phyloP scores from a whole-genome alignment of 1,140 invertebrate species.

The Homarus americanus region DNA sequence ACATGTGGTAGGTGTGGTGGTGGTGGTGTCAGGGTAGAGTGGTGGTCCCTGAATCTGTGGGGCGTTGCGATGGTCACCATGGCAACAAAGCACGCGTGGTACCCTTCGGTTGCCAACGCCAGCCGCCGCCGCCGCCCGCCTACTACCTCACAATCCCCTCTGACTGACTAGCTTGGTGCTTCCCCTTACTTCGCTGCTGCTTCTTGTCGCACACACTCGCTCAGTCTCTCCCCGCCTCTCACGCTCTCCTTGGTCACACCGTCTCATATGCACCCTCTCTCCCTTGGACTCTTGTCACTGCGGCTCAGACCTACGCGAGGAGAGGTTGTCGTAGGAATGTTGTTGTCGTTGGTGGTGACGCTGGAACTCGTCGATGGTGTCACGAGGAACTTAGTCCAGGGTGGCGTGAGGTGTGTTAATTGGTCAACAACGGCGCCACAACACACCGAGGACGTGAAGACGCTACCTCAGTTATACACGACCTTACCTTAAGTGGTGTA shows the following conservation, averaged over 20 bases:
- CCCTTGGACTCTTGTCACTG: too few relatives aligned
- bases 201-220: not conserved
- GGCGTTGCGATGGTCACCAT: constrained; percentile 18
- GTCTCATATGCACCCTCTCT: not conserved
- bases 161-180: constrained; percentile 2
- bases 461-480: too few relatives aligned
- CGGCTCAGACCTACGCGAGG: too few relatives aligned
- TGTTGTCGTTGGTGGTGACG: too few relatives aligned
- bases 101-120: not conserved
- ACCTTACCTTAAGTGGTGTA: too few relatives aligned
- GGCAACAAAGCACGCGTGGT: constrained; percentile 12
- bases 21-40: not conserved
- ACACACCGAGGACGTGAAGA: too few relatives aligned
- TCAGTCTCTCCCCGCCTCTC: not conserved
- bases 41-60: not conserved
- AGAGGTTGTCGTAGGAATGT: too few relatives aligned
- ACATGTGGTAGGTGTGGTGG: not conserved
- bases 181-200: not conserved
- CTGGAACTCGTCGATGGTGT: too few relatives aligned
- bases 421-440: too few relatives aligned
- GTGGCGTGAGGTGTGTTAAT: too few relatives aligned
- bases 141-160: not conserved
- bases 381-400: too few relatives aligned
- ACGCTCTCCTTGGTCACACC: not conserved
- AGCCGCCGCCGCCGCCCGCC: not conserved